Evolutionary conservation across 1,140 invertebrate species (phyloP).

Genomic region (Ganaspis sp.): DNA sequence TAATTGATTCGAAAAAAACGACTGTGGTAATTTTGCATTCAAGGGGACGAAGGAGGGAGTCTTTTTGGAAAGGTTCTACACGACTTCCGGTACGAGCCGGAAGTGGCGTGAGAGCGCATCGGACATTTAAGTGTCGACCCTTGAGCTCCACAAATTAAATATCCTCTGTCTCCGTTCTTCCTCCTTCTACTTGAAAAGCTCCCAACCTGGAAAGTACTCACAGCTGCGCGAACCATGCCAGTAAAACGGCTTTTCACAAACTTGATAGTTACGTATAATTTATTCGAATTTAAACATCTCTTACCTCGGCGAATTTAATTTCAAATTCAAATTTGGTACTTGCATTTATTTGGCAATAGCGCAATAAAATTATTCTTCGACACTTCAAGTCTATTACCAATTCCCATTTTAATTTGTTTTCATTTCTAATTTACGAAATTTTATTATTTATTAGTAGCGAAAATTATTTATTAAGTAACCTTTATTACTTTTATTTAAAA

Average conservation of each 20-base stretch:
- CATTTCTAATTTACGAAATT: too few species aligned
- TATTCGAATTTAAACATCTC: conserved; percentile 26
- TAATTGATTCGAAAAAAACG: too few species aligned
- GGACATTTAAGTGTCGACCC: conserved; percentile 25
- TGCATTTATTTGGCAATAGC: conserved; percentile 2
- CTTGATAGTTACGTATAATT: conserved; percentile 26
- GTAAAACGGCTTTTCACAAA: conserved; percentile 24
- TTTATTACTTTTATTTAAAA: too few species aligned
- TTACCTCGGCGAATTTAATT: conserved; percentile 9
- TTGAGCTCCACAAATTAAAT: conserved; percentile 25
- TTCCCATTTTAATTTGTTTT: too few species aligned
- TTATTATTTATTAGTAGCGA: too few species aligned
- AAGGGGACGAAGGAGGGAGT: neutral
- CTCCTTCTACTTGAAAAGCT: conserved; percentile 18
- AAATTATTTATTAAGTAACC: too few species aligned
- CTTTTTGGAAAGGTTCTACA: neutral
- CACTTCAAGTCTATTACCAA: neutral
- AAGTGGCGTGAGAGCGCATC: neutral
- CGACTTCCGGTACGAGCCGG: conserved; percentile 13
- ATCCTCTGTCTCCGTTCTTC: conserved; percentile 7
- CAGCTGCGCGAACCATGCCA: conserved; percentile 2
- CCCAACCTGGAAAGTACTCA: conserved; percentile 12
- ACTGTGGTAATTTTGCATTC: too few species aligned
- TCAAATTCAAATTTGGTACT: conserved; percentile 11
- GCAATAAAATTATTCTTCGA: neutral